Conservation (phyloP, 2,888 invertebrate species). For the Sthenelais limicola region DNA sequence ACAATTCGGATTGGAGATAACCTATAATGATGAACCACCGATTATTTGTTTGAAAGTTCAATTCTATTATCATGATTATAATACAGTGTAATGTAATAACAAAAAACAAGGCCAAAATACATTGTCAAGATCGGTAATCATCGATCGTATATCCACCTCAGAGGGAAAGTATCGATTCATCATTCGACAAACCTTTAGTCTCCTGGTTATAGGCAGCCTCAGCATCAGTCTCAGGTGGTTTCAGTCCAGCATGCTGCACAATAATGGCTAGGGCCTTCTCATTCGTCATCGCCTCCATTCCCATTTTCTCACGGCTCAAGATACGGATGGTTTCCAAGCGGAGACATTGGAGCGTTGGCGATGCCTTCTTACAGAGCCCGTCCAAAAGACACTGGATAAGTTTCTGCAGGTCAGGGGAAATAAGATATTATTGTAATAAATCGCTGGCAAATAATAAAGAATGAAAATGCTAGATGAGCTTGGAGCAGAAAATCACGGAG, state of each 20-base stretch:
- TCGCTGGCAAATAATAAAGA: background rate
- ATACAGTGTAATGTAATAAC: too few relatives aligned
- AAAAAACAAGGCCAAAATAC: too few relatives aligned
- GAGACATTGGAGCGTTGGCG: slow-evolving; percentile 46
- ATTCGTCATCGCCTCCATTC: slow-evolving; percentile 62
- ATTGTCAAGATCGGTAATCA: background rate
- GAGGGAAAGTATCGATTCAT: background rate
- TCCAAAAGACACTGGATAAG: slow-evolving; percentile 45
- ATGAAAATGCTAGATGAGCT: too few relatives aligned
- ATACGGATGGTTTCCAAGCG: slow-evolving; percentile 66
- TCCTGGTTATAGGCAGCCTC: slow-evolving; percentile 12
- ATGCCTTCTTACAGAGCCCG: slow-evolving; percentile 33
- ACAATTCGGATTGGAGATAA: too few relatives aligned
- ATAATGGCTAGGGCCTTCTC: slow-evolving; percentile 60
- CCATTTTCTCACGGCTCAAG: slow-evolving; percentile 67
- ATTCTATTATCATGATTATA: too few relatives aligned
- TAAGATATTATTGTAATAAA: too few relatives aligned
- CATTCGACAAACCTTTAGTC: slow-evolving; percentile 5
- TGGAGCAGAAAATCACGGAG: too few relatives aligned
- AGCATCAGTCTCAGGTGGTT: background rate
- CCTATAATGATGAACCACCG: too few relatives aligned
- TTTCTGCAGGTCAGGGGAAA: slow-evolving; percentile 38
- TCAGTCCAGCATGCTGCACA: slow-evolving; percentile 64
- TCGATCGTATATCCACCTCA: slow-evolving; percentile 1
- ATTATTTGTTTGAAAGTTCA: too few relatives aligned